phyloP scores from a whole-genome alignment of 2,797 vertebrate genomes.

The Halcyon smyrnensis region DNA sequence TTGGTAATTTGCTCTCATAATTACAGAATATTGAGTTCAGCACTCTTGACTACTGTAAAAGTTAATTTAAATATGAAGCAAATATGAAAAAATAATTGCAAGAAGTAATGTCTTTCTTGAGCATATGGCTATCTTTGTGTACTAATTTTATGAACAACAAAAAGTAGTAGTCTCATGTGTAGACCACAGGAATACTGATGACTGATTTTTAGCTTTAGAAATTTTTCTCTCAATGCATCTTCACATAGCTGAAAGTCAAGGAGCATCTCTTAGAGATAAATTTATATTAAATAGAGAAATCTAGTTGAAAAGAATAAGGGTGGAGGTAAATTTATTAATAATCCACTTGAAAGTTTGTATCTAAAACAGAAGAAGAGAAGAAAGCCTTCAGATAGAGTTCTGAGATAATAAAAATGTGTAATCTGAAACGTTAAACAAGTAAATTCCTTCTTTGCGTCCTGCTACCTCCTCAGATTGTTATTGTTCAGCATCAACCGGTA shows the following conservation, averaged over 20 bases:
- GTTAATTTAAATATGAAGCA: neutral
- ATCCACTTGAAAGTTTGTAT: neutral
- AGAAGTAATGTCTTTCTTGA: neutral
- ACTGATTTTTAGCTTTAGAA: neutral
- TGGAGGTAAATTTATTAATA: neutral
- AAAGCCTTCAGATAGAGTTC: neutral
- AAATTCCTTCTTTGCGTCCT: neutral
- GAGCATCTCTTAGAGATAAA: neutral
- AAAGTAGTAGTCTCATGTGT: neutral
- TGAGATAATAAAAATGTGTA: neutral
- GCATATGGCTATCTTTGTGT: neutral
- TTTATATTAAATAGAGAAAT: neutral
- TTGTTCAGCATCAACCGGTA: neutral
- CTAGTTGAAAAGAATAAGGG: neutral
- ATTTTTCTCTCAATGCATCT: neutral
- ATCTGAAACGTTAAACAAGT: neutral
- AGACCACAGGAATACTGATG: neutral
- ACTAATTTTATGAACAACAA: neutral
- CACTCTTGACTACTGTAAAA: neutral
- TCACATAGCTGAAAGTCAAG: neutral
- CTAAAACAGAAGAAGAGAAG: neutral
- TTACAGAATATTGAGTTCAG: neutral
- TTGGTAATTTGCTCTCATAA: neutral
- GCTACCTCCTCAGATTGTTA: neutral
- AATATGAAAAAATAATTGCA: neutral